Percentiles rank a stretch among this genome's conserved stretches.
These are phyloP conservation scores for Lamprologus speciosus DNA, from an alignment of 2,113 vertebrate genomes.

Conservation along the genomic window DNA sequence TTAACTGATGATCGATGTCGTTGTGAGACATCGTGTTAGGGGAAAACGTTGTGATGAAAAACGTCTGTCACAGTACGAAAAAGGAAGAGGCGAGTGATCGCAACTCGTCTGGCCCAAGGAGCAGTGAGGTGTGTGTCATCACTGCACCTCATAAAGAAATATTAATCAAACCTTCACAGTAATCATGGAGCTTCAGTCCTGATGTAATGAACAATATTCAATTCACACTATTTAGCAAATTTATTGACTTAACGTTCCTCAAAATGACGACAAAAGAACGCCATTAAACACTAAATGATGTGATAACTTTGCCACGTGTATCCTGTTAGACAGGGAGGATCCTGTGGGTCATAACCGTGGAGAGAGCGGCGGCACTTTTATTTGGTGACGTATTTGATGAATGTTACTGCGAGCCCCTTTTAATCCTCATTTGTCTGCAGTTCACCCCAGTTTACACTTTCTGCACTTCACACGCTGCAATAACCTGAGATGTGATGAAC, in stretches of 20 bases:
- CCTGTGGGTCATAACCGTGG: background rate
- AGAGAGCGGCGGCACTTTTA: fast-evolving
- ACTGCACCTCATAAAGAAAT: background rate
- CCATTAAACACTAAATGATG: background rate
- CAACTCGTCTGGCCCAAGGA: background rate
- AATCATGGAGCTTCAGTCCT: background rate
- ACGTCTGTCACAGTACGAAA: fast-evolving
- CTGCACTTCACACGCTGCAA: background rate
- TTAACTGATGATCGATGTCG: background rate
- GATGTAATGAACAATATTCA: background rate
- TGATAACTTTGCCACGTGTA: background rate
- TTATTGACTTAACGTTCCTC: background rate
- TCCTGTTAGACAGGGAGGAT: background rate
- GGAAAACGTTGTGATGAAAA: background rate
- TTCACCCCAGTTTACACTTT: background rate
- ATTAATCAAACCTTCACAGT: background rate
- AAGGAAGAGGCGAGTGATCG: background rate
- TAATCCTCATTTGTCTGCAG: background rate
- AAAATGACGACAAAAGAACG: background rate
- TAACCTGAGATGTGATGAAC: background rate
- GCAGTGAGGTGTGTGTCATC: background rate
- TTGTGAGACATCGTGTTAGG: background rate
- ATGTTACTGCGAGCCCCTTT: background rate
- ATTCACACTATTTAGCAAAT: background rate
- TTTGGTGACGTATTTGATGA: background rate